A percentile compares a stretch with the other conserved stretches of the same genome.
Evolutionary conservation across 1,140 invertebrate species (phyloP).

Genomic region (Sycobia sp.): DNA sequence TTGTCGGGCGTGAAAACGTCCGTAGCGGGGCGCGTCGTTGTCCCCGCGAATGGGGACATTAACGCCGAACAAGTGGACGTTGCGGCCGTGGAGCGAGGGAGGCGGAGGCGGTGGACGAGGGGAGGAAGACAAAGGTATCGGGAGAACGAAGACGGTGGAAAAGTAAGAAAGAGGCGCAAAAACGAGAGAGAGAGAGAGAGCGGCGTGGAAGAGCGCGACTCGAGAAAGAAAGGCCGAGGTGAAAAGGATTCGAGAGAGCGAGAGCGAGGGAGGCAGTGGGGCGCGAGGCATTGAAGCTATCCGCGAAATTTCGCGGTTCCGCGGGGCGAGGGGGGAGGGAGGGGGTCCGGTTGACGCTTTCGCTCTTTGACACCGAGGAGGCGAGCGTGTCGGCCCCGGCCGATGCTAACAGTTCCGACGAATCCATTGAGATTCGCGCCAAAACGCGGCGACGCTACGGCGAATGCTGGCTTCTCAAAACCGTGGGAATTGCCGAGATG

Average conservation of each 20-base stretch:
- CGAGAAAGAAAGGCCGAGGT: neutral
- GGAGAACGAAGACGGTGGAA: neutral
- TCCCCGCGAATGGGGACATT: slow-evolving; percentile 12
- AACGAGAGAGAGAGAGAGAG: neutral
- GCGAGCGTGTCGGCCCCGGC: too few species aligned
- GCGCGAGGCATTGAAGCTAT: slow-evolving; percentile 9
- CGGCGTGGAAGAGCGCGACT: too few species aligned
- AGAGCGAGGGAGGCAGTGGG: too few species aligned
- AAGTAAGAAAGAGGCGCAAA: slow-evolving; percentile 5
- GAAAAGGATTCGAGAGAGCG: too few species aligned
- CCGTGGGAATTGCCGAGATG: too few species aligned
- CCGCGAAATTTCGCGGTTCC: slow-evolving; percentile 13
- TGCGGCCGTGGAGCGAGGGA: too few species aligned
- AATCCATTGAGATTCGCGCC: neutral
- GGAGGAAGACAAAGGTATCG: too few species aligned
- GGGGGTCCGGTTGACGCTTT: neutral
- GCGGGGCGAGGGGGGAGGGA: too few species aligned
- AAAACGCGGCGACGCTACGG: too few species aligned
- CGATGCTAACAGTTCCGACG: neutral
- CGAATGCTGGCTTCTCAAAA: too few species aligned
- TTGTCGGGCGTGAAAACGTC: neutral
- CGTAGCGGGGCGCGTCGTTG: neutral
- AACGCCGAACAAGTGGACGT: slow-evolving; percentile 5
- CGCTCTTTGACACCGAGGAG: too few species aligned
- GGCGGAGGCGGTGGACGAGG: too few species aligned